phyloP scores from a whole-genome alignment of 2,113 vertebrate genomes.

The Nibea coibor region DNA sequence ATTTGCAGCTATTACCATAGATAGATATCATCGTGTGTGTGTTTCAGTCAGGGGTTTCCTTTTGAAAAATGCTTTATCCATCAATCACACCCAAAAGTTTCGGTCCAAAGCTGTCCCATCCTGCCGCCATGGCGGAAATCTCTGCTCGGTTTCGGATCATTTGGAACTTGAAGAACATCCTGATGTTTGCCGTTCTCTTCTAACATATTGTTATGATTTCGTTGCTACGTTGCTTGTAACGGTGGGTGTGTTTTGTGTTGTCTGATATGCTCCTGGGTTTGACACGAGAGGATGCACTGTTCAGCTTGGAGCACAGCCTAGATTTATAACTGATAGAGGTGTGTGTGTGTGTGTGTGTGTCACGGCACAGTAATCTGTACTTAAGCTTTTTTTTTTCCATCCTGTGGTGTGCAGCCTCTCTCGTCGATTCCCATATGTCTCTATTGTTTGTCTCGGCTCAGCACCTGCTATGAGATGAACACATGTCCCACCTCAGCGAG shows the following conservation, averaged over 20 bases:
- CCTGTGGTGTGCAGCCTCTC: slow-evolving; percentile 34
- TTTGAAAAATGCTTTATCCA: slow-evolving; percentile 70
- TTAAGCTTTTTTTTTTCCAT: slow-evolving; percentile 23
- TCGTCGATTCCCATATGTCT: slow-evolving; percentile 2
- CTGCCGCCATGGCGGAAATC: neutral
- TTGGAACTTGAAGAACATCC: too few species aligned
- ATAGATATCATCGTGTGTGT: slow-evolving; percentile 23
- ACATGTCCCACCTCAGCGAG: slow-evolving; percentile 25
- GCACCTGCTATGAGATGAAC: slow-evolving; percentile 56
- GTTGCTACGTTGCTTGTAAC: slow-evolving; percentile 87
- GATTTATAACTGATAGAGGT: neutral
- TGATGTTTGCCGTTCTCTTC: slow-evolving; percentile 6
- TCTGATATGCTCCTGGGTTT: slow-evolving; percentile 88
- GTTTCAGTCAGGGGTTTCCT: slow-evolving; percentile 61
- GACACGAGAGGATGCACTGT: slow-evolving; percentile 24
- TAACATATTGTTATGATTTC: slow-evolving; percentile 62
- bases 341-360: neutral
- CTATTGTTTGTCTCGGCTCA: slow-evolving; percentile 31
- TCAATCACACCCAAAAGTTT: slow-evolving; percentile 52
- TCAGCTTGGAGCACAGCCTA: slow-evolving; percentile 23
- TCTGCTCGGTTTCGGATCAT: neutral
- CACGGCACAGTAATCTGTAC: slow-evolving; percentile 16
- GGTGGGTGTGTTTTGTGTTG: slow-evolving; percentile 85
- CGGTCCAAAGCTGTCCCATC: slow-evolving; percentile 69
- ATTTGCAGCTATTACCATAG: slow-evolving; percentile 63